These are phyloP conservation scores for Gandaritis pyraliata DNA, from an alignment of 2,888 invertebrate species.

Conservation along the genomic window DNA sequence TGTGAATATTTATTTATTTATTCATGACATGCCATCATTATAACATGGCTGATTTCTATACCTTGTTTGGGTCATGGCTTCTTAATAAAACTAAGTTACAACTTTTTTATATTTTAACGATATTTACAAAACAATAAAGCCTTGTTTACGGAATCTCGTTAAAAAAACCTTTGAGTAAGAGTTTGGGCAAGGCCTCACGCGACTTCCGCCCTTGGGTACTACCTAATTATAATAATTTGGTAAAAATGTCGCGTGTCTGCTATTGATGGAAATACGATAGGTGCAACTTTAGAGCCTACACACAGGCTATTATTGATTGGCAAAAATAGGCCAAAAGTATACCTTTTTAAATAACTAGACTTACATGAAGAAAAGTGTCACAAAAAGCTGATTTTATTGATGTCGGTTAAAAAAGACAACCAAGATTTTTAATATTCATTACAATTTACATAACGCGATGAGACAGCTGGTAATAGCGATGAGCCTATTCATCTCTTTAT, in stretches of 20 bases:
- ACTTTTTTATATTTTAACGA: constrained; percentile 1
- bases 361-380: too few species aligned
- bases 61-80: too few species aligned
- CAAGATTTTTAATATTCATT: too few species aligned
- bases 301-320: constrained; percentile 24
- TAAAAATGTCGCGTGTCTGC: constrained; percentile 39
- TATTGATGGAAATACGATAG: constrained; percentile 21
- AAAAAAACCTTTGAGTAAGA: constrained; percentile 23
- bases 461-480: too few species aligned
- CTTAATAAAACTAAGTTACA: neutral
- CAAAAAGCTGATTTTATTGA: too few species aligned
- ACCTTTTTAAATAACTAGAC: neutral
- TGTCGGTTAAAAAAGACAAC: too few species aligned
- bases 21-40: too few species aligned
- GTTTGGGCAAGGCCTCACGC: constrained; percentile 32
- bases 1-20: too few species aligned
- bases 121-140: constrained; percentile 20
- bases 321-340: neutral
- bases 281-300: constrained; percentile 18
- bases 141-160: constrained; percentile 27
- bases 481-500: too few species aligned
- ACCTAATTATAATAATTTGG: constrained; percentile 41
- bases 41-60: too few species aligned
- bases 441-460: too few species aligned
- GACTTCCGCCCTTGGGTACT: constrained; percentile 29